Conservation (phyloP, 2,888 invertebrate genomes). For the Lasioglossum lativentre region DNA sequence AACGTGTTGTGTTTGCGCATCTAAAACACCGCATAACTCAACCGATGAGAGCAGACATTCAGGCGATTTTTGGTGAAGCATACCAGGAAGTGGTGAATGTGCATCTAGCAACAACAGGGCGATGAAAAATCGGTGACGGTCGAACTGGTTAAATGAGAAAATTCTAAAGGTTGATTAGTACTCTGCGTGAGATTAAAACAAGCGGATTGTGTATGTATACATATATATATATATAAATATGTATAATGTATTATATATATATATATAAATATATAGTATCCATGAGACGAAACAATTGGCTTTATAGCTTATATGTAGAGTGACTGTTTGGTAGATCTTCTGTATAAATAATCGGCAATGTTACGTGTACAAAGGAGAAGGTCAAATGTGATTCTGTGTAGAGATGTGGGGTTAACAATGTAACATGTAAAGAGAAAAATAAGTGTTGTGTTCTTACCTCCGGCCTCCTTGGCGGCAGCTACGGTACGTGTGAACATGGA, state of each 20-base stretch:
- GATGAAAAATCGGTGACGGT: constrained; percentile 33
- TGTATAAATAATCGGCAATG: constrained; percentile 43
- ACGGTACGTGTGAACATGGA: constrained; percentile 87
- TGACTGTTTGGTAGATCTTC: constrained; percentile 46
- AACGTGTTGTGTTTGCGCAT: constrained; percentile 65
- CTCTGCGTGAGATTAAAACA: constrained; percentile 32
- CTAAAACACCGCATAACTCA: constrained; percentile 48
- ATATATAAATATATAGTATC: background rate
- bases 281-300: background rate
- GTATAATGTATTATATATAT: background rate
- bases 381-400: constrained; percentile 60
- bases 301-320: constrained; percentile 30
- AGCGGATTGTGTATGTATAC: constrained; percentile 5
- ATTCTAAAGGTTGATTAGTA: constrained; percentile 47
- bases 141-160: constrained; percentile 36
- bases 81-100: constrained; percentile 47
- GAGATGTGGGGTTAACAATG: constrained; percentile 38
- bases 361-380: constrained; percentile 52
- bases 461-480: constrained; percentile 95
- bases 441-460: constrained; percentile 89
- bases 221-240: background rate
- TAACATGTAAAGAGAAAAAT: constrained; percentile 63
- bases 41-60: constrained; percentile 51
- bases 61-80: constrained; percentile 52
- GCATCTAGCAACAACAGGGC: constrained; percentile 56